Evolutionary conservation across 2,113 vertebrate species (phyloP), one percentile per base, ranked within the genome.

Genomic region (Gallinago undulata): DNA sequence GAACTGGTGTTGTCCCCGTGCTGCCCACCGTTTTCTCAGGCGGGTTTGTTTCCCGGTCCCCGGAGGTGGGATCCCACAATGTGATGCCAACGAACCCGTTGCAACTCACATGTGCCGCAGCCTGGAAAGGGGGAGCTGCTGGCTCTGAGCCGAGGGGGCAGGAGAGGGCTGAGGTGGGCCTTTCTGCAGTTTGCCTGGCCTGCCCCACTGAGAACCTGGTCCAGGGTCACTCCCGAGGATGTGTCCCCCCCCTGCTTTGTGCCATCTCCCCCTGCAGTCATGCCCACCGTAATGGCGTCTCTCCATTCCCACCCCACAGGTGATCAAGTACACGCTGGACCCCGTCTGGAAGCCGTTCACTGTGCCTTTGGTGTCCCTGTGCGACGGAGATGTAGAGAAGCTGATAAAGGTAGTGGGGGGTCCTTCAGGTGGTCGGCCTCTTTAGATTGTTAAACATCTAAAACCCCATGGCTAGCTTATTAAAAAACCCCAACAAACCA

Each of bases 291-390:
- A 14, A 93, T 1, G 1, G 2, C n/a, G 13, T 81, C 51, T 64
- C 64, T 78, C 35, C 3, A 7, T 50, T 78, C n/a, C 41, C 62
- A 15, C 35, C 63, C 77, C 9, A 0, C 89, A 99, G 99, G 99
- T 99, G 87, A 99, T 99, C 97, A 99, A 99, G 96, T 99, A 99
- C 97, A 99, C 99, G 0, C 97, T 99, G 97, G 99, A 99, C 96
- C 99, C 99, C 0, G 95, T 99, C 43, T 99, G 99, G 99, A 99
- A 99, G 92, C 97, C 99, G 0, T 99, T 99, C 96, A 99, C 99
- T 1, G 98, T 99, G 93, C 99, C 99, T 24, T 97, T 99, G 64
- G 98, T 99, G 94, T 99, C 99, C 30, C 98, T 99, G 80, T 99
- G 99, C 33, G 98, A 99, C 84, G 99, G 99, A 91, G 99, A 99